A percentile compares a stretch with the other conserved stretches of the same genome.
phyloP scores from a whole-genome alignment of 2,113 vertebrate genomes.

The Indicator indicator region DNA sequence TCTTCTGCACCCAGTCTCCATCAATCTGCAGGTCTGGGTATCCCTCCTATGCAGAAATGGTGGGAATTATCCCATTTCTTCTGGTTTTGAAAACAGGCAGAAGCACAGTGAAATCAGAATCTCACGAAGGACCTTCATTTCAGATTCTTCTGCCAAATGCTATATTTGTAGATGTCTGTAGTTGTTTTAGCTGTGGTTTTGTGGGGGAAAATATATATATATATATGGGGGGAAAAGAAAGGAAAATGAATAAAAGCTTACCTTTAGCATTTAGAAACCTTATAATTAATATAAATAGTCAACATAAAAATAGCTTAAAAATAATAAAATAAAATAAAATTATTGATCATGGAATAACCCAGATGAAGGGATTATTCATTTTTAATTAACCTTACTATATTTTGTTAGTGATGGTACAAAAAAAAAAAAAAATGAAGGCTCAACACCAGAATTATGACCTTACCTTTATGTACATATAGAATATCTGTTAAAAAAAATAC shows the following conservation, averaged over 20 bases:
- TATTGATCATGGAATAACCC: not conserved
- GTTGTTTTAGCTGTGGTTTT: not conserved
- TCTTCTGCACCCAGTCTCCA: fast-evolving
- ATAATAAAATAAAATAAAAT: not conserved
- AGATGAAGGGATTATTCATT: not conserved
- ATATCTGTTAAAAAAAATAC: not conserved
- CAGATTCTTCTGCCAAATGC: not conserved
- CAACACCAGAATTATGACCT: not conserved
- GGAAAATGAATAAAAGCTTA: not conserved
- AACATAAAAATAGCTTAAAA: not conserved
- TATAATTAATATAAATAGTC: not conserved
- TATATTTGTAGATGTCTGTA: not conserved
- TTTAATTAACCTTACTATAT: not conserved
- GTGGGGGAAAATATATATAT: fast-evolving
- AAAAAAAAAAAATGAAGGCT: not conserved
- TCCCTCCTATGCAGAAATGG: not conserved
- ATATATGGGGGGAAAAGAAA: no score
- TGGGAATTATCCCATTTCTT: not conserved
- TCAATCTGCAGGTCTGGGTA: not conserved
- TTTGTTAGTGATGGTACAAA: not conserved
- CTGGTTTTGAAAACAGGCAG: not conserved
- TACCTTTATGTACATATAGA: not conserved
- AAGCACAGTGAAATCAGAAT: not conserved
- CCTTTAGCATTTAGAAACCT: not conserved
- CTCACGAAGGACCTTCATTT: not conserved